Conservation (phyloP, 2,797 vertebrate genomes). For the Chelidonichthys spinosus region DNA sequence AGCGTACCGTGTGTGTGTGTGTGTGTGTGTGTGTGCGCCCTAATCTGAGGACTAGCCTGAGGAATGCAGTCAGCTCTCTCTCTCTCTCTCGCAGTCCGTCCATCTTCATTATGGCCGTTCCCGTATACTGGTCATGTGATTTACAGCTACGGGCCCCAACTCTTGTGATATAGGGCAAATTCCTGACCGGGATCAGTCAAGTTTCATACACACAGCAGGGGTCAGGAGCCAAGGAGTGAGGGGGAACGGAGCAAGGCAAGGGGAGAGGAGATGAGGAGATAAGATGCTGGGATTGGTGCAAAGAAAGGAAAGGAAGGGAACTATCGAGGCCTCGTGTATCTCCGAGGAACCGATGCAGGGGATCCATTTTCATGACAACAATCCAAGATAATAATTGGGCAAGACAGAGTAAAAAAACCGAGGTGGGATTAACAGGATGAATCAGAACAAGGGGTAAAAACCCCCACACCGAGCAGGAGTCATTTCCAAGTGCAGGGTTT, state of each 20-base stretch:
- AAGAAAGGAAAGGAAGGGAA: conserved; percentile 21
- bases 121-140: conserved; percentile 77
- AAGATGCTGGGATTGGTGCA: conserved; percentile 11
- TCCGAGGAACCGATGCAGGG: not conserved
- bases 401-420: not conserved
- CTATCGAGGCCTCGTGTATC: not conserved
- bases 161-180: conserved; percentile 75
- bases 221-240: conserved; percentile 50
- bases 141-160: conserved; percentile 71
- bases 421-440: conserved; percentile 6
- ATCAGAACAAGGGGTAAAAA: conserved; percentile 11
- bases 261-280: conserved; percentile 32
- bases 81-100: conserved; percentile 59
- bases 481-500: conserved; percentile 53
- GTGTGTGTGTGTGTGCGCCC: conserved; percentile 26
- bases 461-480: conserved; percentile 6
- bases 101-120: conserved; percentile 78
- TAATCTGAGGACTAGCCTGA: conserved; percentile 52
- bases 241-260: conserved; percentile 18
- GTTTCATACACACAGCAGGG: conserved; percentile 67
- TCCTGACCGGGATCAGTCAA: conserved; percentile 74
- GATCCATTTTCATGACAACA: not conserved
- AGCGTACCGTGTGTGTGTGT: not conserved
- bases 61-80: conserved; percentile 66
- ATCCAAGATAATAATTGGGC: not conserved